phyloP scores from a whole-genome alignment of 2,888 invertebrate genomes.

The Drosophila meridiana region DNA sequence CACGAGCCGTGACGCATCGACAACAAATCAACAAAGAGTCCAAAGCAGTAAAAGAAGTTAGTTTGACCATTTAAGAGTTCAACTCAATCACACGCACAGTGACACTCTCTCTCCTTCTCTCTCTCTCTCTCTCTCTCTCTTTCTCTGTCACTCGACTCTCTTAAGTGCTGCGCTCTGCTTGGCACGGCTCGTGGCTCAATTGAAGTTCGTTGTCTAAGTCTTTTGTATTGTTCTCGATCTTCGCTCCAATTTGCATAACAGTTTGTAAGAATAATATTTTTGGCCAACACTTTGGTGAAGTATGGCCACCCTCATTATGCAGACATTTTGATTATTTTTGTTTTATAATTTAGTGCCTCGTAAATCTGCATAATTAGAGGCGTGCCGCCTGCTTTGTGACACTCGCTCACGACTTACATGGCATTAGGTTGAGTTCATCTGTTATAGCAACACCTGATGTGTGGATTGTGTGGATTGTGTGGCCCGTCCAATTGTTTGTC shows the following conservation, averaged over 20 bases:
- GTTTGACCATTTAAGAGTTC: conserved; percentile 37
- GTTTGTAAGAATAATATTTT: conserved; percentile 58
- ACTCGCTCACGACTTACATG: conserved; percentile 11
- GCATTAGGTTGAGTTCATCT: not conserved
- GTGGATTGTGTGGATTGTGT: conserved; percentile 54
- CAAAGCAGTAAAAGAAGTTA: conserved; percentile 40
- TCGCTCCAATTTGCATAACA: conserved; percentile 66
- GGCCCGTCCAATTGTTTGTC: conserved; percentile 50
- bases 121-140: conserved; percentile 2
- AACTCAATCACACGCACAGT: conserved; percentile 12
- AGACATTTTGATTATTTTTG: conserved; percentile 20
- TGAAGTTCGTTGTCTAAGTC: conserved; percentile 67
- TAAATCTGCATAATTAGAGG: conserved; percentile 44
- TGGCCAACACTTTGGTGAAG: conserved; percentile 17
- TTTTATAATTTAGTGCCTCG: conserved; percentile 19
- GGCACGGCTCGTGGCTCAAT: conserved; percentile 50
- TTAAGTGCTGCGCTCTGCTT: conserved; percentile 43
- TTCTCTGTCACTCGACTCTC: conserved; percentile 19
- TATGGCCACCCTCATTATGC: conserved; percentile 35
- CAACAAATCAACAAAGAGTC: conserved; percentile 7
- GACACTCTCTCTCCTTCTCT: not conserved
- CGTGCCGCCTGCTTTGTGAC: conserved; percentile 14
- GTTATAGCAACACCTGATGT: not conserved
- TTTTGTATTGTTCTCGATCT: conserved; percentile 42
- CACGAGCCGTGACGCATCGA: conserved; percentile 61